These are phyloP conservation scores for Myotis davidii DNA, from an alignment of 2,113 vertebrate species.

Conservation along the genomic window DNA sequence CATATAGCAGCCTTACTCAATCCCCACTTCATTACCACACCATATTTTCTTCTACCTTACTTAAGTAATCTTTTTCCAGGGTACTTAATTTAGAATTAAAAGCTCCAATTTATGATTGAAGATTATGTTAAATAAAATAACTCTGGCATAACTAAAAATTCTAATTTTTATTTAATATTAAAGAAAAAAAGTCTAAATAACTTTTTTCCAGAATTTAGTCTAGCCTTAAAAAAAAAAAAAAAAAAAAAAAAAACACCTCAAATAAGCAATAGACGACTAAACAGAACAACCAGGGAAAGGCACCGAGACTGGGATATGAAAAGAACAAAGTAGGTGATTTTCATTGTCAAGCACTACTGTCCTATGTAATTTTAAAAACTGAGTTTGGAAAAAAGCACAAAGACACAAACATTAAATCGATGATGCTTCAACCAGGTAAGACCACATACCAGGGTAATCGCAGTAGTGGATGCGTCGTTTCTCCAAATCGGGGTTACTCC, in stretches of 20 bases:
- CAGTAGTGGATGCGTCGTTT: slow-evolving; percentile 98
- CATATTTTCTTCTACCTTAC: background rate
- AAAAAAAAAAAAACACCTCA: background rate
- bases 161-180: background rate
- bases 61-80: background rate
- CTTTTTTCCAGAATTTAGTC: background rate
- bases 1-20: background rate
- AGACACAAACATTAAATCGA: background rate
- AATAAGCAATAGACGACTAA: background rate
- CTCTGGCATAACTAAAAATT: background rate
- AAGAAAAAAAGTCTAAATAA: background rate
- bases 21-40: background rate
- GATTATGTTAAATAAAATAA: background rate
- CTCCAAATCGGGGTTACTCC: slow-evolving; percentile 97
- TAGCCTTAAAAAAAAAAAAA: background rate
- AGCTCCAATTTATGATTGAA: background rate
- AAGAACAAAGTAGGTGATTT: background rate
- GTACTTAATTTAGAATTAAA: slow-evolving; percentile 30
- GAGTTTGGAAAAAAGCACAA: background rate
- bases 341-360: background rate
- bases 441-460: slow-evolving; percentile 91
- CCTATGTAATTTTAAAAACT: background rate
- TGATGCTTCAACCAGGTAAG: background rate
- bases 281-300: background rate
- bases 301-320: background rate